These are phyloP conservation scores for Luehdorfia chinensis DNA, from an alignment of 1,140 invertebrate species.

Conservation along the genomic window DNA sequence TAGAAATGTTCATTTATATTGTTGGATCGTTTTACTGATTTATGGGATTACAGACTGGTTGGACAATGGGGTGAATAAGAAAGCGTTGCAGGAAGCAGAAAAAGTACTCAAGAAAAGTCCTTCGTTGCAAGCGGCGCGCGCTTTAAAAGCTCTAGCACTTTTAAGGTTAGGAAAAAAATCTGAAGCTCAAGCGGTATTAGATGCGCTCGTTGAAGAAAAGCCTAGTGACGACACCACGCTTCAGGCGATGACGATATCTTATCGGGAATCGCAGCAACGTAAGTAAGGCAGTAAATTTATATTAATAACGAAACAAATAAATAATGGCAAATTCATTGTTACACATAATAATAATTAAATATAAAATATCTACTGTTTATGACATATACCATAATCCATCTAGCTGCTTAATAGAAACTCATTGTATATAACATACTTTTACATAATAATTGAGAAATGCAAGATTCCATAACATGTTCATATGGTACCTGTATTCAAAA, in stretches of 20 bases:
- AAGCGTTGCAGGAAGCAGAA: slow-evolving; percentile 97
- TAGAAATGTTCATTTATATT: slow-evolving; percentile 19
- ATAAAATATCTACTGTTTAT: too few species aligned
- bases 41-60: slow-evolving; percentile 87
- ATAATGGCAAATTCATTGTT: too few species aligned
- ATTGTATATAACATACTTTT: too few species aligned
- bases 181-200: slow-evolving; percentile 86
- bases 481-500: too few species aligned
- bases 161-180: slow-evolving; percentile 89
- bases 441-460: too few species aligned
- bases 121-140: slow-evolving; percentile 91
- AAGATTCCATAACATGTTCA: too few species aligned
- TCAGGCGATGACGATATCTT: slow-evolving; percentile 98
- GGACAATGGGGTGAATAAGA: slow-evolving; percentile 97
- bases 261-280: slow-evolving; percentile 94
- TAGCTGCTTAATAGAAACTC: too few species aligned
- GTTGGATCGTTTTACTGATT: slow-evolving; percentile 33
- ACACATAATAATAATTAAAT: too few species aligned
- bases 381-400: too few species aligned
- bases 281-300: too few species aligned
- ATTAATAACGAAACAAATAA: too few species aligned
- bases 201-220: slow-evolving; percentile 87
- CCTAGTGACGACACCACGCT: slow-evolving; percentile 95
- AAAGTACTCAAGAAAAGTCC: slow-evolving; percentile 97
- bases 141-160: slow-evolving; percentile 93